These are phyloP conservation scores for Eurystomus gularis DNA, from an alignment of 2,113 vertebrate species.

Conservation along the genomic window DNA sequence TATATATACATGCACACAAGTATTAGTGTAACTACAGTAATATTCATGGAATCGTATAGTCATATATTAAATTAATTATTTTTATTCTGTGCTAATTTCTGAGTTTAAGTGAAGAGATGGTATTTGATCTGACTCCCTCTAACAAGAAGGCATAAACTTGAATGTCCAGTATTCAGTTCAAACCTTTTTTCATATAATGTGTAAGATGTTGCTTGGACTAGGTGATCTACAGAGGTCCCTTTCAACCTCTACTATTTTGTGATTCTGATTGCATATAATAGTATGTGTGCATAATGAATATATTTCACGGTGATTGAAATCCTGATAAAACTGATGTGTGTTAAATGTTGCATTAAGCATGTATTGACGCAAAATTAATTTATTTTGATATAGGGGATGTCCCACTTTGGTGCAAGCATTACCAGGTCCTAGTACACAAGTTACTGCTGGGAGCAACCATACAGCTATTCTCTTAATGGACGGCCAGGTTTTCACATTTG, in stretches of 20 bases:
- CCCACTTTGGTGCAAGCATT: conserved; percentile 94
- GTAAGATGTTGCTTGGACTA: neutral
- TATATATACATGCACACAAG: rapidly evolving
- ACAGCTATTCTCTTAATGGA: conserved; percentile 94
- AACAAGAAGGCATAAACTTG: neutral
- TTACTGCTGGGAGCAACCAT: conserved; percentile 97
- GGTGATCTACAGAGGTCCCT: too few species aligned
- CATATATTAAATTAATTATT: neutral
- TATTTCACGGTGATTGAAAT: neutral
- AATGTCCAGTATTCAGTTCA: neutral
- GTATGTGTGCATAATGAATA: neutral
- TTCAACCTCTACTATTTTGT: too few species aligned
- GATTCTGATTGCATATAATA: too few species aligned
- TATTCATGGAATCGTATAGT: neutral
- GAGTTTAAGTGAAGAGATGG: neutral
- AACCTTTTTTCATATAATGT: neutral
- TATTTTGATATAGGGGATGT: conserved; percentile 84
- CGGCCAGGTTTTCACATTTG: conserved; percentile 98
- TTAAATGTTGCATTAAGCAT: neutral
- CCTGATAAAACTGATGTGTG: neutral
- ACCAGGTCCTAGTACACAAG: conserved; percentile 91
- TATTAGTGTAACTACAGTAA: neutral
- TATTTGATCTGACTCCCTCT: neutral
- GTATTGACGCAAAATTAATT: conserved; percentile 34
- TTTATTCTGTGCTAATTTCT: neutral